Base-by-base conservation (phyloP, 2,113 vertebrate genomes). In the Ibidorhyncha struthersii region DNA sequence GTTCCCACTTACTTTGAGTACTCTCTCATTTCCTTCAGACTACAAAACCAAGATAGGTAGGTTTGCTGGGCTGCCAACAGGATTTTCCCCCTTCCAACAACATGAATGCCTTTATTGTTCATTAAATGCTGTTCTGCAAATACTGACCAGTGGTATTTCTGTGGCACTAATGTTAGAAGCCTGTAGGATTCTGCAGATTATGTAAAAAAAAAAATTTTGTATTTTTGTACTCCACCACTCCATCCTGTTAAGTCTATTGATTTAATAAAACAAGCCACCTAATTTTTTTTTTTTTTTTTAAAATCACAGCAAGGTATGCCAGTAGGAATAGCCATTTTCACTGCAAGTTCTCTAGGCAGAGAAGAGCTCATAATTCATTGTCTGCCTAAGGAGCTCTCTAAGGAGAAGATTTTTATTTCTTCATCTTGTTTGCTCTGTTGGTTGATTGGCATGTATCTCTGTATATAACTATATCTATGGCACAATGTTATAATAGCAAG, bases 401-500 rank as follows among this genome's bases (percentile, higher is more conserved):
- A 94, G 89, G 94, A 95, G 62, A 83, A 63, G 71, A 38, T 82
- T 96, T 93, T 93, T 91, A 91, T 67, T 97, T 41, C 90, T 92
- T 96, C 93, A 27, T 94, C 53, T 91, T 97, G 93, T 97, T 97
- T 97, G 94, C 84, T 94, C 74, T 91, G 41, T 52, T 81, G 45
- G 47, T 91, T 98, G 95, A 97, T 97, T 98, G 96, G 88, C 95
- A 82, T 27, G 47, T 96, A 96, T 83, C 95, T 95, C 95, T 92
- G 77, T 95, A 77, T 97, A 97, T 94, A 97, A 96, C 97, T 98
- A 96, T 96, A 97, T 97, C 95, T 88, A 66, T 88, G 89, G 93
- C 94, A 97, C 88, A 96, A 94, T 96, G 96, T 97, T 98, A 97
- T 88, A 97, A 98, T 91, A 96, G 95, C 95, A 95, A 97, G 95